Base-by-base conservation (phyloP, 1,140 invertebrate species). In the Eumaeus atala region DNA sequence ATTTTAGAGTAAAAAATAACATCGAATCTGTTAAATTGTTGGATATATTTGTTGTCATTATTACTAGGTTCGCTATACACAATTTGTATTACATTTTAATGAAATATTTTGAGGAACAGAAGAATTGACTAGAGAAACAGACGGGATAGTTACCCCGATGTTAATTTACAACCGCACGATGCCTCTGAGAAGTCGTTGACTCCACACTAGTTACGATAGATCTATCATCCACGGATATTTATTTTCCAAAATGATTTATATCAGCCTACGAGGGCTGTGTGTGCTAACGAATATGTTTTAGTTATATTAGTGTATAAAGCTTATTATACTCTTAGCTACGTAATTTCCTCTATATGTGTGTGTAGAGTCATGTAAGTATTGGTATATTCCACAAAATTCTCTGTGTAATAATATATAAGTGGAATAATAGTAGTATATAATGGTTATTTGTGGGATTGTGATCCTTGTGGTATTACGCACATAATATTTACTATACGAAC, bases 401-500 rank as follows among this genome's bases (percentile, higher is more conserved):
- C 28, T 54, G 52, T 54, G 51, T 52, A 57, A 16, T 51, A 50
- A 38, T 49, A 44, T 48, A 28, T 58, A 58, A 51, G 51, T 12
- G 14, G 9, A 28, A 49, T 10, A 18, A 55, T 52, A 28, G 38
- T 42, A 12, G 36, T 21, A 16, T 33, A 49, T 49, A 49, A 33
- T 34, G 28, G 21, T 28, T 34, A 28, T n/a, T 10, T 12, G 37
- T 42, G 37, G 21, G 37, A 51, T 51, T 33, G 38, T 58, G 51
- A 58, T 54, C 53, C 48, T 58, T 44, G 54, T 56, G 48, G 70
- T 70, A 70, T 72, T 68, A 70, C 78, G 81, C 81, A 84, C 78
- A 83, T 71, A 66, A 68, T 28, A 72, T 67, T 67, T 72, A 72
- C 68, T 61, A 79, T 79, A 79, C 78, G 80, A 81, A 84, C 79